Evolutionary conservation across 2,797 vertebrate genomes (phyloP), one percentile per base, ranked within the genome.

Genomic region (Galagoides demidoff): DNA sequence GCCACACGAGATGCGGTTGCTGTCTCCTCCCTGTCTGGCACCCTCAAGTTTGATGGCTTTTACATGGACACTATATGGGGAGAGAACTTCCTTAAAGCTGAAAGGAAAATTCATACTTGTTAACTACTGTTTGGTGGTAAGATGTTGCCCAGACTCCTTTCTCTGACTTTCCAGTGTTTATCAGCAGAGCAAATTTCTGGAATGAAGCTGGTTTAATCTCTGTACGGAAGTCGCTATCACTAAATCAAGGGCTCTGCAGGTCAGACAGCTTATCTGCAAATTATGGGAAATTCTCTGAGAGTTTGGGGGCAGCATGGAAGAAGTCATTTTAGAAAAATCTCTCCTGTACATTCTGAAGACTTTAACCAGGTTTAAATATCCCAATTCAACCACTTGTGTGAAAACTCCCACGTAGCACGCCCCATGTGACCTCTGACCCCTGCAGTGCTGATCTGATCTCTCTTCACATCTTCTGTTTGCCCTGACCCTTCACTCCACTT

Each of bases 111-210:
- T 94, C 63, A 34, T 23, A 73, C 88, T 86, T 79, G 64, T 55
- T 45, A 86, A 90, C 83, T 94, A 85, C 92, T 86, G 78, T 86
- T 76, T 22, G 45, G 64, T 95, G 76, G 55, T 89, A 97, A 89
- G 66, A 94, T 77, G 63, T 89, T 73, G 90, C 74, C 79, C 89
- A 93, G 84, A 96, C 63, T 89, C 94, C 90, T 96, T 74, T 96
- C 91, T 85, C 76, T 86, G 89, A 94, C 96, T 95, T 95, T 96
- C 94, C 63, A 88, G 20, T 92, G 59, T 66, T 4, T 94, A 92
- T 94, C 92, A 95, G 95, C 89, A 73, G 79, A 96, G 68, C 68
- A 85, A 96, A 97, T 97, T 95, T 94, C 91, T 93, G 96, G 89
- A 95, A 97, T 79, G 87, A 93, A 55, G 78, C 43, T 85, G 55